These are phyloP conservation scores for Eledona agricola DNA, from an alignment of 2,888 invertebrate genomes.

Conservation along the genomic window DNA sequence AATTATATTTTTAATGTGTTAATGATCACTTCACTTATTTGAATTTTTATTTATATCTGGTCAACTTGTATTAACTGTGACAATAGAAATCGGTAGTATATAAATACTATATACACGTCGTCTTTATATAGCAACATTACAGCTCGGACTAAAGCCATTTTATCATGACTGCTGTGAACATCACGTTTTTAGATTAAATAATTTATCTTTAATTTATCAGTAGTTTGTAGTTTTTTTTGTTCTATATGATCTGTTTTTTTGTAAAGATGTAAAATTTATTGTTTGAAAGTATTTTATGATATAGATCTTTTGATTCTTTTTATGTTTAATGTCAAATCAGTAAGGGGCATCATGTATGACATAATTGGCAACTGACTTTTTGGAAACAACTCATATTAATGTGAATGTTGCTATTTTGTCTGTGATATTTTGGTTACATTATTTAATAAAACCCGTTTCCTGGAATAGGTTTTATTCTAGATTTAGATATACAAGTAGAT, in stretches of 20 bases:
- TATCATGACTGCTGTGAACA: conserved; percentile 9
- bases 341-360: conserved; percentile 36
- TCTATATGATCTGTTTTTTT: conserved; percentile 18
- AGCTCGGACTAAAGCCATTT: too few relatives aligned
- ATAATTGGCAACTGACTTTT: conserved; percentile 33
- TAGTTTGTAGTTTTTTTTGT: conserved; percentile 18
- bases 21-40: conserved; percentile 12
- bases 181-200: not conserved
- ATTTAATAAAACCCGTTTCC: conserved; percentile 41
- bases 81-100: conserved; percentile 38
- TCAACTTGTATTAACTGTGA: conserved; percentile 33
- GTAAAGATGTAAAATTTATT: conserved; percentile 1
- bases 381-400: conserved; percentile 31
- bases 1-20: conserved; percentile 12
- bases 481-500: conserved; percentile 29
- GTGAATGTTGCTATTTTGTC: conserved; percentile 46
- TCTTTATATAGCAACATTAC: conserved; percentile 37
- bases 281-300: conserved; percentile 28
- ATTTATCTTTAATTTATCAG: conserved; percentile 22
- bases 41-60: conserved; percentile 24
- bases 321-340: conserved; percentile 22
- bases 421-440: conserved; percentile 45
- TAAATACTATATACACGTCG: conserved; percentile 19
- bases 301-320: conserved; percentile 22
- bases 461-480: conserved; percentile 32